Evolutionary conservation across 2,888 invertebrate species (phyloP).

Genomic region (Dynastes grantii): DNA sequence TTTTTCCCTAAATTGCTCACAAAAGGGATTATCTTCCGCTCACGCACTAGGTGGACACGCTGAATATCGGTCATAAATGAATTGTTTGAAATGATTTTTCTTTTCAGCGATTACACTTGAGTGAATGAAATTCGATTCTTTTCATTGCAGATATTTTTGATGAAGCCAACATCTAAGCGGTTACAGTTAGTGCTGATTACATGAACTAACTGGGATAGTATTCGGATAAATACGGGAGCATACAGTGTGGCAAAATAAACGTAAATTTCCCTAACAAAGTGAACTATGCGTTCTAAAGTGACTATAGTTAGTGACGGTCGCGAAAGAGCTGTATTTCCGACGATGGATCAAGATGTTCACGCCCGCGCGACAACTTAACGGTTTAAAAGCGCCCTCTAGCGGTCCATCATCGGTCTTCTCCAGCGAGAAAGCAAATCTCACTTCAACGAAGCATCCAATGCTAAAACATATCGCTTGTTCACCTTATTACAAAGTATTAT

Average conservation of each 20-base stretch:
- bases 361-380: conserved; percentile 57
- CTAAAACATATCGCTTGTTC: conserved; percentile 61
- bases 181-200: background rate
- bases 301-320: conserved; percentile 64
- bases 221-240: background rate
- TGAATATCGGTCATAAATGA: no score
- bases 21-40: no score
- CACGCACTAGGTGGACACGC: no score
- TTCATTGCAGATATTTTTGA: conserved; percentile 1
- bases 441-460: conserved; percentile 44
- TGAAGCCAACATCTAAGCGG: background rate
- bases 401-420: conserved; percentile 17
- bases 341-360: conserved; percentile 50
- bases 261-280: background rate
- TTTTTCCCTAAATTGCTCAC: no score
- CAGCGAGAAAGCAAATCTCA: background rate
- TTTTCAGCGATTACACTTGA: no score
- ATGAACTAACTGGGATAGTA: background rate
- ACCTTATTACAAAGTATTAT: conserved; percentile 28
- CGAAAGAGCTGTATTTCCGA: conserved; percentile 64
- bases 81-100: no score
- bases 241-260: background rate
- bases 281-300: conserved; percentile 57
- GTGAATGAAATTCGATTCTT: background rate
- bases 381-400: background rate